A percentile compares a stretch with the other conserved stretches of the same genome.
Evolutionary conservation across 2,797 vertebrate genomes (phyloP).

Genomic region (Lacerta bilineata): DNA sequence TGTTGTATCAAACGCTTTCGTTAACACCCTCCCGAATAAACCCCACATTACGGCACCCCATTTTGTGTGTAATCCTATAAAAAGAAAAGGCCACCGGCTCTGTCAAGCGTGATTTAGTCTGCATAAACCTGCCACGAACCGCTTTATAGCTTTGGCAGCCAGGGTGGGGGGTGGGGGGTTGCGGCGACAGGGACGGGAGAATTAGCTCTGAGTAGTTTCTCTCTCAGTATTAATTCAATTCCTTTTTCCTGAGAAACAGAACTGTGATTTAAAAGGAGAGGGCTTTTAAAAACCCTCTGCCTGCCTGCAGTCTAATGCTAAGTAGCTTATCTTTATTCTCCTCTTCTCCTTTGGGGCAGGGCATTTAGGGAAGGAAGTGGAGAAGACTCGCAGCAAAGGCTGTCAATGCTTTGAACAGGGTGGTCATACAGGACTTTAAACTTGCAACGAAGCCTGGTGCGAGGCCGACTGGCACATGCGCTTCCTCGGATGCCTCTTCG

Average conservation of each 20-base stretch:
- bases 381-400: neutral
- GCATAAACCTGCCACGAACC: neutral
- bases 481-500: neutral
- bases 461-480: neutral
- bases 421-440: no score
- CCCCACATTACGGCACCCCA: neutral
- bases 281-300: no score
- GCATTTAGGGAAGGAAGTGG: neutral
- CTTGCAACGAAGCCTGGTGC: no score
- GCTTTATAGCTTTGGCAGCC: neutral
- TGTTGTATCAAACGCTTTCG: neutral
- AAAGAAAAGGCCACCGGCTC: slow-evolving; percentile 14
- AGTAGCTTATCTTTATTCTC: neutral
- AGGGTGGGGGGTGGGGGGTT: no score
- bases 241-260: neutral
- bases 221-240: neutral
- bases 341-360: neutral
- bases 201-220: neutral
- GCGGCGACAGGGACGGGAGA: no score
- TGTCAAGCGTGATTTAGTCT: slow-evolving; percentile 7
- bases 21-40: neutral
- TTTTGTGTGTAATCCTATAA: neutral
- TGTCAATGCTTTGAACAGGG: neutral
- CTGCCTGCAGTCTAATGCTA: no score
- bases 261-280: neutral